Evolutionary conservation across 2,113 vertebrate species (phyloP), one percentile per base, ranked within the genome.

Genomic region (Amazona guildingii): DNA sequence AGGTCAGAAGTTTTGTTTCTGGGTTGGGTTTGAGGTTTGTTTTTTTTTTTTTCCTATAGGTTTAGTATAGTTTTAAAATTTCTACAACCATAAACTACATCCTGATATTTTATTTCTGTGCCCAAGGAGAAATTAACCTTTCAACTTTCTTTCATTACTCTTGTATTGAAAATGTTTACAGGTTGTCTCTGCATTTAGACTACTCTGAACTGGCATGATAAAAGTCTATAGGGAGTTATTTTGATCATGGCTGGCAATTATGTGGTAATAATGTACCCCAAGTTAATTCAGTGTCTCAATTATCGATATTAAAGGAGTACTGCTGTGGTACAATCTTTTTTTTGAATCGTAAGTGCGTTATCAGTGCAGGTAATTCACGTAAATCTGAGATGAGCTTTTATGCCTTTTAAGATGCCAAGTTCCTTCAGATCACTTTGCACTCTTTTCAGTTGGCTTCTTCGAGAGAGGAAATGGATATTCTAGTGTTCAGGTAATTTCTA

Each of bases 261-360:
- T 75, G 49, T 70, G 43, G 62, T 86, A 54, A 25, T 57, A 68
- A 64, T 5, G 4, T 62, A 52, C 16, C 37, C 44, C 23, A 1
- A 41, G 28, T 43, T 82, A 87, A 51, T 73, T 85, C 37, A 78
- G 4, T 81, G n/a, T 39, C 44, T 79, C 33, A 41, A 8, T 78
- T 90, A 63, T 9, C 23, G 37, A 6, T 73, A 39, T 75, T 48
- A 28, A 48, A 57, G 29, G 17, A n/a, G 31, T 57, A 68, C 11
- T 48, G 29, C 57, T 81, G 25, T 59, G 31, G 11, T 80, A 24
- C 18, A 78, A 8, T 43, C 7, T 33, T 20, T 29, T 74, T 68
- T 73, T 9, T 2, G 0, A 69, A 57, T 35, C 1, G 7, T 41
- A 74, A 59, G 1, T 13, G 6, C 7, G 1, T 79, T 90, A 27